These are phyloP conservation scores for Ptilodon capucinus DNA, from an alignment of 2,888 invertebrate genomes.

Conservation along the genomic window DNA sequence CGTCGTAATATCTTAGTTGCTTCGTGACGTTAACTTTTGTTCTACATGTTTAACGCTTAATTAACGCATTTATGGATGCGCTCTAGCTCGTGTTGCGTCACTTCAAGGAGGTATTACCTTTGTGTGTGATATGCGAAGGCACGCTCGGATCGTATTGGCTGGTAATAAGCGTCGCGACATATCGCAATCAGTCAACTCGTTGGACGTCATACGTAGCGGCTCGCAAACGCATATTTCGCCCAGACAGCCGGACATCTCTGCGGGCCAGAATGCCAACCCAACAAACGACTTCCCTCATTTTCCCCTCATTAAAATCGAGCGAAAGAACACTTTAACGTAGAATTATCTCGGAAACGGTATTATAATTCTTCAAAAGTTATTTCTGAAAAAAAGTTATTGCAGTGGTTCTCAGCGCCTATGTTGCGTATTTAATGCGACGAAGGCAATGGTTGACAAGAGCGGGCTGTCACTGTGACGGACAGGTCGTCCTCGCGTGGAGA, in stretches of 20 bases:
- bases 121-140: slow-evolving; percentile 37
- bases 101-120: slow-evolving; percentile 34
- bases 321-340: slow-evolving; percentile 45
- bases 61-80: slow-evolving; percentile 45
- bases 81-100: slow-evolving; percentile 41
- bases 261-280: slow-evolving; percentile 47
- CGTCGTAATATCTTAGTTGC: slow-evolving; percentile 52
- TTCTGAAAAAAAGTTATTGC: slow-evolving; percentile 46
- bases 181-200: slow-evolving; percentile 52
- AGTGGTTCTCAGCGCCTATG: slow-evolving; percentile 51
- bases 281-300: slow-evolving; percentile 56
- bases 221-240: slow-evolving; percentile 49
- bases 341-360: slow-evolving; percentile 46
- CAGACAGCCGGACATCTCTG: slow-evolving; percentile 40
- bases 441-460: slow-evolving; percentile 61
- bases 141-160: slow-evolving; percentile 33
- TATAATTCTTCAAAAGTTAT: slow-evolving; percentile 52
- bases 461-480: slow-evolving; percentile 47
- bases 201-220: slow-evolving; percentile 45
- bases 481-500: slow-evolving; percentile 46
- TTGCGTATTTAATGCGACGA: slow-evolving; percentile 56
- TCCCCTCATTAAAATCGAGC: slow-evolving; percentile 50
- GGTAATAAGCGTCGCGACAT: slow-evolving; percentile 41
- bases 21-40: slow-evolving; percentile 52
- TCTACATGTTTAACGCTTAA: slow-evolving; percentile 54